phyloP scores from a whole-genome alignment of 92 coral and sea anemone species.

The Metridium senile region DNA sequence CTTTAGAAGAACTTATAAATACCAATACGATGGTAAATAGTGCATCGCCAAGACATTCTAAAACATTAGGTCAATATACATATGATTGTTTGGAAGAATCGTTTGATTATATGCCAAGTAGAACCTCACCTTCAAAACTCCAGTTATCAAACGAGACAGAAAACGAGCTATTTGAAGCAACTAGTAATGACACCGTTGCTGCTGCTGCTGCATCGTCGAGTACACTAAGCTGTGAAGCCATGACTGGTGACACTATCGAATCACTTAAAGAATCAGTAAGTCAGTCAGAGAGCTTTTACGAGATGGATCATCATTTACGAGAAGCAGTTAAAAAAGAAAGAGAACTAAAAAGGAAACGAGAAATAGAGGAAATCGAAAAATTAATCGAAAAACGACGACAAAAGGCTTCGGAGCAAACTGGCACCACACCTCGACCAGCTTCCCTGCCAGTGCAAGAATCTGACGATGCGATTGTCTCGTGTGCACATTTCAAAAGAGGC shows the following conservation, averaged over 20 bases:
- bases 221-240: background rate
- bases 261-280: conserved; percentile 13
- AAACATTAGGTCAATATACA: no score
- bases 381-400: background rate
- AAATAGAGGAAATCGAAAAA: conserved; percentile 20
- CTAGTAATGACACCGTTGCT: background rate
- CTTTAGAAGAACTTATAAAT: no score
- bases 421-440: conserved; percentile 3
- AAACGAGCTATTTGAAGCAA: background rate
- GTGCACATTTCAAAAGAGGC: conserved; percentile 77
- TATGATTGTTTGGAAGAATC: no score
- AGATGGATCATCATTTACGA: background rate
- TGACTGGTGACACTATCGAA: background rate
- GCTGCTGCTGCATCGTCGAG: conserved; percentile 8
- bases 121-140: no score
- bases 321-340: background rate
- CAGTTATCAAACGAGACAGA: no score
- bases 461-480: conserved; percentile 41
- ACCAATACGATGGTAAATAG: no score
- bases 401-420: background rate
- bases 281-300: background rate
- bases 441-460: conserved; percentile 50
- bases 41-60: no score
- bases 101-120: no score
- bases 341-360: conserved; percentile 6